Percentiles rank a stretch among this genome's conserved stretches.
phyloP scores from a whole-genome alignment of 2,888 invertebrate species.

The Meta bourneti region DNA sequence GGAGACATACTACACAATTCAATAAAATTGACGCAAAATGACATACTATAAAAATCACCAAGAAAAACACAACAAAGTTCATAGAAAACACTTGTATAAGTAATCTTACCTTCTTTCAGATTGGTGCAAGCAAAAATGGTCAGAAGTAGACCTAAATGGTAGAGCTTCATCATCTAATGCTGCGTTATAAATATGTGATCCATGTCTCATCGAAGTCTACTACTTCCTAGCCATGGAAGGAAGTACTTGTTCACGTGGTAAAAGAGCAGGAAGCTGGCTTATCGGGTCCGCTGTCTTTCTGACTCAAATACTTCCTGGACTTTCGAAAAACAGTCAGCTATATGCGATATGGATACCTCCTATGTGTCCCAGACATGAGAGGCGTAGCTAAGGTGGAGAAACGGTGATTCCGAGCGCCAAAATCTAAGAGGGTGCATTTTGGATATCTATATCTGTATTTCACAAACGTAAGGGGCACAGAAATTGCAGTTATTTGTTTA shows the following conservation, averaged over 20 bases:
- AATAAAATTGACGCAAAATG: too few relatives aligned
- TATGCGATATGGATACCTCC: background rate
- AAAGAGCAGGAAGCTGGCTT: conserved; percentile 39
- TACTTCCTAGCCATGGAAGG: conserved; percentile 43
- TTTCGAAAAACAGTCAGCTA: conserved; percentile 29
- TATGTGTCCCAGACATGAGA: background rate
- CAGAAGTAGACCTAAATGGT: background rate
- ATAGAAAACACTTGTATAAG: too few relatives aligned
- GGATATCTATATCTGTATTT: too few relatives aligned
- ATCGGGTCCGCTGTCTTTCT: conserved; percentile 25
- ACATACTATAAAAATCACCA: too few relatives aligned
- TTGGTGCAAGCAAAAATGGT: background rate
- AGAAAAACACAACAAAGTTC: too few relatives aligned
- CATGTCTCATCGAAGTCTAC: background rate
- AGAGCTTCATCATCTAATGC: background rate
- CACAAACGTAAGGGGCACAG: too few relatives aligned
- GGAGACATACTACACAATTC: too few relatives aligned
- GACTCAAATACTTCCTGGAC: conserved; percentile 52
- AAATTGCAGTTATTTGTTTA: too few relatives aligned
- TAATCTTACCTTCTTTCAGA: conserved; percentile 16
- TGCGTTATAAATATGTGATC: background rate
- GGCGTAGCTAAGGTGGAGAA: too few relatives aligned
- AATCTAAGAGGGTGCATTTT: too few relatives aligned
- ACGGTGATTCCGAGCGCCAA: too few relatives aligned
- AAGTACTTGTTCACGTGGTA: conserved; percentile 54